Conservation (phyloP, 1,140 invertebrate genomes). For the Berghia stephanieae region DNA sequence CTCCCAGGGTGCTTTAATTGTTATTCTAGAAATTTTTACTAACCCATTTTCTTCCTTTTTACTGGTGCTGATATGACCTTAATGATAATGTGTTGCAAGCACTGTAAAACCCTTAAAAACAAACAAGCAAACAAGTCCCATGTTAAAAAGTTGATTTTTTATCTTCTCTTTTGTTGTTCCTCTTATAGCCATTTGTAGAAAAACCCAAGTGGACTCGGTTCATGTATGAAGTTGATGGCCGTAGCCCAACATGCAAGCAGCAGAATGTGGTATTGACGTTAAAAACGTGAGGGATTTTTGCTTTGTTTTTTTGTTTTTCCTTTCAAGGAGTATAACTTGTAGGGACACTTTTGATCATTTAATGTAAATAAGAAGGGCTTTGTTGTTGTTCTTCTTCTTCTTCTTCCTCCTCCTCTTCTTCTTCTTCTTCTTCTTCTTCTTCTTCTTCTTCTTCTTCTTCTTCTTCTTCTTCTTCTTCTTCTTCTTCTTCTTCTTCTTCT, state of each 20-base stretch:
- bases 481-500: constrained; percentile 7
- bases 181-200: constrained; percentile 47
- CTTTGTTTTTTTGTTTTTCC: too few relatives aligned
- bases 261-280: constrained; percentile 52
- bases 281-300: constrained; percentile 29
- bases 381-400: too few relatives aligned
- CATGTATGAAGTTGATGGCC: constrained; percentile 46
- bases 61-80: too few relatives aligned
- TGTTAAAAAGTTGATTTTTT: neutral
- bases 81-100: too few relatives aligned
- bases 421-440: constrained; percentile 11
- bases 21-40: too few relatives aligned
- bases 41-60: too few relatives aligned
- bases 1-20: too few relatives aligned
- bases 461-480: constrained; percentile 8
- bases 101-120: too few relatives aligned
- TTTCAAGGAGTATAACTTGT: too few relatives aligned
- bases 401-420: too few relatives aligned
- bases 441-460: constrained; percentile 7
- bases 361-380: too few relatives aligned
- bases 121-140: neutral
- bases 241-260: constrained; percentile 42
- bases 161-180: constrained; percentile 15
- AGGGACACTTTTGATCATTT: too few relatives aligned
- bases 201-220: constrained; percentile 52